Evolutionary conservation across 2,888 invertebrate genomes (phyloP), one percentile per base, ranked within the genome.

Genomic region (Pherbina coryleti): DNA sequence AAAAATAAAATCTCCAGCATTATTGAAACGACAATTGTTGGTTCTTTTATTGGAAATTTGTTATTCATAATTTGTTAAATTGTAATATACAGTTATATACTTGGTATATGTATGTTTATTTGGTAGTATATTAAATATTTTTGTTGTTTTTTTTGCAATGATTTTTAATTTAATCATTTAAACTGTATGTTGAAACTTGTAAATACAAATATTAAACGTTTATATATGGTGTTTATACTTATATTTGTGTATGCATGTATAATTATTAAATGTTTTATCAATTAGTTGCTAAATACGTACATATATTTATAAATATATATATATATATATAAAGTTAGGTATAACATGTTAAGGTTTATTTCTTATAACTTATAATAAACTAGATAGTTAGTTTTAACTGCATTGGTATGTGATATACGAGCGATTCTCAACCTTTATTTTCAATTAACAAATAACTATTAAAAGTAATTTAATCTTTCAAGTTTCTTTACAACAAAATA

Each of bases 131-230:
- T 57, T 74, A 64, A 62, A 51, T 74, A 55, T 49, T 64, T 34
- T 19, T 57, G 25, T 34, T 57, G 31, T 67, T 17, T 44, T 34
- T 22, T 11, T 19, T 22, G 31, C 11, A 67, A 55, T 55, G n/a
- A 19, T 55, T 55, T 19, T 55, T 19, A 9, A 19, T 55, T 55
- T 19, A 17, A 55, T 19, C 22, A 55, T 66, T 31, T n/a, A n/a
- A 66, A 34, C 34, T 34, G 34, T 9, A 37, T 8, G 31, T 28
- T 62, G 60, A 34, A 72, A 72, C 37, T 60, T 28, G 31, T 62
- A 74, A 62, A 74, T 74, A 64, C 51, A 62, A 62, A 74, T 74
- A 25, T 74, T 44, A 62, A 74, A 74, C 73, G 62, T 31, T 62
- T 51, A 62, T 64, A 72, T 37, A 74, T 31, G 55, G 8, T 31